Evolutionary conservation across 2,888 invertebrate species (phyloP), one percentile per base, ranked within the genome.

Genomic region (Halictus ligatus): DNA sequence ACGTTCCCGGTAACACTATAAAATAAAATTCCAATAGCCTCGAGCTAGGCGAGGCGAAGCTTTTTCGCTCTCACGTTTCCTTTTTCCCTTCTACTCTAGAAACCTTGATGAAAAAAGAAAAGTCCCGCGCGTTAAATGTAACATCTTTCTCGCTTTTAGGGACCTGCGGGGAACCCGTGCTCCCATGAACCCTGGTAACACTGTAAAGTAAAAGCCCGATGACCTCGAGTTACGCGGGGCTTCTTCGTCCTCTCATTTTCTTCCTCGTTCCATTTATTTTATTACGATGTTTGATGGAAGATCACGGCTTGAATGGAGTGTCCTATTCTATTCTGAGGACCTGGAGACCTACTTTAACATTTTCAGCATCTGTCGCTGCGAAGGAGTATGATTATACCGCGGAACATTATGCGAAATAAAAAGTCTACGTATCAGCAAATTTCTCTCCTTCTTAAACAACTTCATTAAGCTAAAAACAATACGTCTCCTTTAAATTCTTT

Each of bases 131-230:
- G 64, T 64, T 64, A 29, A 64, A 25, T 29, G 64, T 7, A 64
- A 64, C 64, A 64, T 64, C 29, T 29, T 64, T 29, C 29, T 64
- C 64, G 29, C 29, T 64, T 64, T 64, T 64, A 64, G 64, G 64
- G 29, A 64, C 5, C 29, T 29, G 64, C 64, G 13, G 29, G 7
- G 64, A 64, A 64, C 29, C 35, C 35, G 35, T 35, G 35, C 4
- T 35, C 35, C 35, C 35, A 35, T 12, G 29, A 15, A 25, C 64
- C 64, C 29, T 29, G 12, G 29, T 15, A 29, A 18, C 64, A 15
- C 29, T 8, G 29, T 64, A 64, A 25, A 29, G 29, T 64, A 64
- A 64, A 64, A 15, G 15, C 15, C 64, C 0, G 29, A 64, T 64
- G 29, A 64, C 64, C 64, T 12, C 7, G 29, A 15, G 64, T 29